Evolutionary conservation across 1,140 invertebrate genomes (phyloP).

Genomic region (Drosophila pachea): DNA sequence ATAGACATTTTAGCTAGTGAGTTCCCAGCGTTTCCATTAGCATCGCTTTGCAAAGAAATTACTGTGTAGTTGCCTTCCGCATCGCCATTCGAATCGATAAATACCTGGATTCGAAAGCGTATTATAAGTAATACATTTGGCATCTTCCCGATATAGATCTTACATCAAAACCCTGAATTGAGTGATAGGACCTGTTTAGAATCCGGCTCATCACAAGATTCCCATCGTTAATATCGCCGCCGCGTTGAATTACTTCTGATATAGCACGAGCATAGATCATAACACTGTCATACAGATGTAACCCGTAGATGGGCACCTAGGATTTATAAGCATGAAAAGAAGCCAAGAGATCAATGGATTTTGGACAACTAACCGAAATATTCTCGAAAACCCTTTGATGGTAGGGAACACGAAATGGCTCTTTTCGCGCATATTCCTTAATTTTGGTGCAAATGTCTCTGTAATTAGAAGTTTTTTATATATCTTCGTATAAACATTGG

Average conservation of each 20-base stretch:
- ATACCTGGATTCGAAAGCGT: conserved; percentile 80
- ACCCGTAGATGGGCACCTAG: conserved; percentile 90
- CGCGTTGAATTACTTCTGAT: conserved; percentile 84
- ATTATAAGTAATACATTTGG: background rate
- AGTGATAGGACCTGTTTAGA: conserved; percentile 86
- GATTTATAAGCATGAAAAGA: background rate
- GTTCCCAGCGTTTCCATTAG: conserved; percentile 12
- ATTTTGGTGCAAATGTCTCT: conserved; percentile 84
- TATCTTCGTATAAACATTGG: background rate
- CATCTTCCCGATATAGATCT: conserved; percentile 63
- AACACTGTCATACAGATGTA: conserved; percentile 93
- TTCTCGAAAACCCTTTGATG: conserved; percentile 85
- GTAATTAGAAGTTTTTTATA: conserved; percentile 25
- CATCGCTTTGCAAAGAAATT: conserved; percentile 84
- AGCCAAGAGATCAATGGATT: background rate
- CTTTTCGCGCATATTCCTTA: conserved; percentile 82
- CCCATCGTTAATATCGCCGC: conserved; percentile 86
- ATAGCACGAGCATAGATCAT: conserved; percentile 90
- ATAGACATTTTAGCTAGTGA: conserved; percentile 80
- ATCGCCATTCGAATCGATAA: conserved; percentile 92
- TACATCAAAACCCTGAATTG: conserved; percentile 87
- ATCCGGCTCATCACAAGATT: conserved; percentile 85
- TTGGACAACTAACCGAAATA: conserved; percentile 80
- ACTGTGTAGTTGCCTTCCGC: conserved; percentile 95
- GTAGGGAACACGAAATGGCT: conserved; percentile 87